Base-by-base conservation (phyloP, 2,888 invertebrate genomes). In the Stenodema calcarata region DNA sequence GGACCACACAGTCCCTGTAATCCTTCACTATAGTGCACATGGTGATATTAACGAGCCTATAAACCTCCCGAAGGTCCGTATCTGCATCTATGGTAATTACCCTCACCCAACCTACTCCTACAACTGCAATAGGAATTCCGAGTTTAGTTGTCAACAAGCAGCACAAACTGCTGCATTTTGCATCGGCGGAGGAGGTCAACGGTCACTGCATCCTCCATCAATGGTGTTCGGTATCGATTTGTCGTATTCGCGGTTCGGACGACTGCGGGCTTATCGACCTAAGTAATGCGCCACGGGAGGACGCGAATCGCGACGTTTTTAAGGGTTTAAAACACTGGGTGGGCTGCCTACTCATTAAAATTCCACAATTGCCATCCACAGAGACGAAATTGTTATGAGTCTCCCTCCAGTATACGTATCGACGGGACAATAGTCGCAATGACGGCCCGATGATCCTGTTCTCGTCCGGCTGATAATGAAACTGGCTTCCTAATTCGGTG, bases 241-340 rank as follows among this genome's bases (percentile, higher is more conserved):
- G 73, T 16, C 62, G 30, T 73, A 30, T 73, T 30, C 73, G 35
- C 9, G 35, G 73, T 35, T 73, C 73, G 62, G 62, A 62, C 73
- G 73, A 73, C 73, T 73, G 73, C 73, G 73, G 73, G 7, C 73
- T 41, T 73, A 73, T 73, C 73, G 73, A 73, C 73, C 73, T 73
- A n/a, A 4, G 73, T 30, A 30, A 73, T 73, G 73, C 73, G 73
- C 28, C 73, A 73, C 73, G 18, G 35, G 7, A 16, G 70, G 28
- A 28, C 54, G 54, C 18, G n/a, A 54, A 54, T 54, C n/a, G n/a
- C 54, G n/a, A 1, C 18, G 18, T 62, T 62, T 62, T 62, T 62
- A 62, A 12, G 12, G 27, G n/a, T n/a, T n/a, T n/a, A 23, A 2
- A 35, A 35, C 35, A 35, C 4, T n/a, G 35, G 7, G 7, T 7